These are phyloP conservation scores for Drosophila putrida DNA, from an alignment of 2,888 invertebrate species.

Conservation along the genomic window DNA sequence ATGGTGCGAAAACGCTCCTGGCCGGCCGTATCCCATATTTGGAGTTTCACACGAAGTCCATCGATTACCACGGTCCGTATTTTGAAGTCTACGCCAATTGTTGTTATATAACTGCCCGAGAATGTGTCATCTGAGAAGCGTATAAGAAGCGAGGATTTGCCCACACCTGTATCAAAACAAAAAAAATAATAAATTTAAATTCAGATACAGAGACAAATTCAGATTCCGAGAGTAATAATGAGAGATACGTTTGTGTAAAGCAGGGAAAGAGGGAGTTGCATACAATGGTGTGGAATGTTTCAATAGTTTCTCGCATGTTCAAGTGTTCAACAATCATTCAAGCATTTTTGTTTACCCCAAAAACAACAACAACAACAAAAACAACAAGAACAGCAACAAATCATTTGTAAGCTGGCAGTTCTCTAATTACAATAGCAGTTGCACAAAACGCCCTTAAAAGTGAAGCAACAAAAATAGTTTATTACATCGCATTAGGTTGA, in stretches of 20 bases:
- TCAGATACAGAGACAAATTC: not conserved
- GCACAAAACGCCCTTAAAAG: constrained; percentile 27
- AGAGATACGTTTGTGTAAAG: too few species aligned
- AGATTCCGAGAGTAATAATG: not conserved
- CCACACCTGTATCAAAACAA: constrained; percentile 91
- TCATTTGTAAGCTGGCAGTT: constrained; percentile 17
- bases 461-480: constrained; percentile 4
- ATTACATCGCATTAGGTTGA: constrained; percentile 4
- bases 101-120: constrained; percentile 98
- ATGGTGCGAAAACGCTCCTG: constrained; percentile 99
- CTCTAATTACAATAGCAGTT: constrained; percentile 40
- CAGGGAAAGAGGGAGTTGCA: not conserved
- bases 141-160: constrained; percentile 98
- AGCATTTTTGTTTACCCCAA: constrained; percentile 26
- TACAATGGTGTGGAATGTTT: constrained; percentile 12
- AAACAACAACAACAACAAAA: constrained; percentile 18
- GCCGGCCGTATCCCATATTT: constrained; percentile 99
- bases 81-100: constrained; percentile 99
- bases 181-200: not conserved
- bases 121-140: constrained; percentile 99
- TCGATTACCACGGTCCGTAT: constrained; percentile 97
- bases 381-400: constrained; percentile 14
- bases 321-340: constrained; percentile 25
- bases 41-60: constrained; percentile 95
- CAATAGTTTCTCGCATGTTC: constrained; percentile 7